Percentiles rank a stretch among this genome's conserved stretches.
These are phyloP conservation scores for Nasonovia ribisnigri DNA, from an alignment of 2,888 invertebrate species.

Conservation along the genomic window DNA sequence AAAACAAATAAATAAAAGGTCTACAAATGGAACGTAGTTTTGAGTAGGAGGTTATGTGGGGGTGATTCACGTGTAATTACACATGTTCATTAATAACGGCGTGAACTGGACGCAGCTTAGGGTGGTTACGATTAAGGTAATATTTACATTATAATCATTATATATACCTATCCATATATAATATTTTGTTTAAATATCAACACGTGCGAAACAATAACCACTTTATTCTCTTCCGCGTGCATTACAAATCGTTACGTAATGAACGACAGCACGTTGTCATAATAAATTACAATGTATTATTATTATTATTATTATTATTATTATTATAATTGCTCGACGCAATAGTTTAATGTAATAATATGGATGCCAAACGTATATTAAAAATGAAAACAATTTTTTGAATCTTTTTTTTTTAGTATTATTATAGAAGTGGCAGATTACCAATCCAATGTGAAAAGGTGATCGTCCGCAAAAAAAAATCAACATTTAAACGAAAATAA, in stretches of 20 bases:
- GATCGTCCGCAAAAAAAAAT: background rate
- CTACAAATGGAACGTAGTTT: background rate
- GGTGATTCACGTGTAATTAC: background rate
- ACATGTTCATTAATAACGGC: slow-evolving; percentile 5
- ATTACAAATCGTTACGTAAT: background rate
- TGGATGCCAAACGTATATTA: background rate
- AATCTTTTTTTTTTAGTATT: background rate
- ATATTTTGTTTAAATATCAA: background rate
- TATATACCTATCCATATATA: background rate
- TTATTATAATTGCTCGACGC: background rate
- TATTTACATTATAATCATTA: background rate
- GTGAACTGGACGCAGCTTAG: background rate
- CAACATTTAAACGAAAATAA: background rate
- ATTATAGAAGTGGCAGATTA: background rate
- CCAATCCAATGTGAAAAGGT: background rate
- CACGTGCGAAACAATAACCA: background rate
- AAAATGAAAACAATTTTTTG: background rate
- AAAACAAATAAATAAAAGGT: background rate
- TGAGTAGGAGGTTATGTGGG: background rate
- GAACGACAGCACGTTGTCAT: slow-evolving; percentile 5
- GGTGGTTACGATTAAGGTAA: background rate
- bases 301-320: background rate
- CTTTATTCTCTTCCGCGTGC: background rate
- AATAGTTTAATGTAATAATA: background rate
- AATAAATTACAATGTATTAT: background rate